Conservation (phyloP, 2,888 invertebrate genomes). For the Drosophila affinis region DNA sequence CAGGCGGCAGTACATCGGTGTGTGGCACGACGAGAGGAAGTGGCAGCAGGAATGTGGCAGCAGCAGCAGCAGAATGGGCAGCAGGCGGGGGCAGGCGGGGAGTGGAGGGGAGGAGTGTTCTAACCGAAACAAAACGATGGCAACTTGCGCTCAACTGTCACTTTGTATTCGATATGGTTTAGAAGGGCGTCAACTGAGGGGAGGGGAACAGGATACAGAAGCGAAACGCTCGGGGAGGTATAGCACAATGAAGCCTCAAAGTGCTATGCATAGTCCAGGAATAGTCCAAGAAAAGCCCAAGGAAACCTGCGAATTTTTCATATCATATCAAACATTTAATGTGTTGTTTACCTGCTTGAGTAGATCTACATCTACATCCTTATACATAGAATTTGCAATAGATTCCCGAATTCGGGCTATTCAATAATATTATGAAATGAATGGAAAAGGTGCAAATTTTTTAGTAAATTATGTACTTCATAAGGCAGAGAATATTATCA, state of each 20-base stretch:
- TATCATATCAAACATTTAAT: too few species aligned
- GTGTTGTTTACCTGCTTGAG: too few species aligned
- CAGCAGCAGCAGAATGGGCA: neutral
- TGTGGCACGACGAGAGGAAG: neutral
- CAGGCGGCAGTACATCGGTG: conserved; percentile 27
- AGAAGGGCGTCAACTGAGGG: neutral
- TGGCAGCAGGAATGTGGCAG: neutral
- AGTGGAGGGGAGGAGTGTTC: neutral
- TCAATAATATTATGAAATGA: too few species aligned
- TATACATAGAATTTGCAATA: too few species aligned
- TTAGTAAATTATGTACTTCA: too few species aligned
- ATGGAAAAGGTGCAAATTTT: too few species aligned
- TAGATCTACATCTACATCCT: too few species aligned
- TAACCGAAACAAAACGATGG: conserved; percentile 34
- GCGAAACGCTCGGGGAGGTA: neutral
- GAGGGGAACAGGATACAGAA: too few species aligned
- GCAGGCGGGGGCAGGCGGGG: neutral
- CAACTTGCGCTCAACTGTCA: conserved; percentile 40
- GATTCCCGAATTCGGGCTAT: too few species aligned
- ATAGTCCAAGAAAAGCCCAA: neutral
- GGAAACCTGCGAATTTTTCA: neutral
- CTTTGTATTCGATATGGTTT: conserved; percentile 37
- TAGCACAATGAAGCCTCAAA: neutral
- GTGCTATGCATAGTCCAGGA: neutral
- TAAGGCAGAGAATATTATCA: too few species aligned